phyloP scores from a whole-genome alignment of 2,797 vertebrate genomes.

The Leptoclinus maculatus region DNA sequence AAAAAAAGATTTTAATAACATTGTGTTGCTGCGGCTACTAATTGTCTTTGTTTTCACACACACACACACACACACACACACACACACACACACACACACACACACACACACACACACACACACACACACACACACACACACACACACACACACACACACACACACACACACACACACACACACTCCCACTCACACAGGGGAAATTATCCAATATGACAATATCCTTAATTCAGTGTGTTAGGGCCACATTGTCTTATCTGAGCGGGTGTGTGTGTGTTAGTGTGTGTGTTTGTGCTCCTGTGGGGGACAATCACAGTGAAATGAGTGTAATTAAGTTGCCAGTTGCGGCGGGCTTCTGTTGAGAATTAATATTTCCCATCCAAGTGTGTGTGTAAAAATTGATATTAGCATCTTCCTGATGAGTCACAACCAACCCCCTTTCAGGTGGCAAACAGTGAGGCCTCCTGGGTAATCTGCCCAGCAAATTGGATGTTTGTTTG shows the following conservation, averaged over 20 bases:
- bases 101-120: slow-evolving; percentile 27
- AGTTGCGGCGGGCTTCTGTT: slow-evolving; percentile 68
- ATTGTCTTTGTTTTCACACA: slow-evolving; percentile 48
- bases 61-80: slow-evolving; percentile 17
- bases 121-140: slow-evolving; percentile 26
- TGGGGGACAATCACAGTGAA: slow-evolving; percentile 81
- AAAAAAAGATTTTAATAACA: slow-evolving; percentile 20
- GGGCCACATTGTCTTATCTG: slow-evolving; percentile 53
- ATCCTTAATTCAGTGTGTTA: slow-evolving; percentile 67
- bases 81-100: slow-evolving; percentile 9
- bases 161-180: slow-evolving; percentile 28
- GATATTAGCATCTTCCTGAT: slow-evolving; percentile 74
- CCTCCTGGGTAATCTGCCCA: slow-evolving; percentile 81
- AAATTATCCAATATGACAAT: slow-evolving; percentile 72
- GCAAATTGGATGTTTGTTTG: slow-evolving; percentile 84
- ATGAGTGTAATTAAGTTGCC: slow-evolving; percentile 86
- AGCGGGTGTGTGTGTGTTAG: slow-evolving; percentile 1
- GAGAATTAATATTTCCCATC: slow-evolving; percentile 85
- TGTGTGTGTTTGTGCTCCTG: slow-evolving; percentile 66
- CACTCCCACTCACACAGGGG: slow-evolving; percentile 26
- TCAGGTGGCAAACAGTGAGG: slow-evolving; percentile 68
- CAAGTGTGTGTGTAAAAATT: slow-evolving; percentile 58
- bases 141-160: slow-evolving; percentile 24
- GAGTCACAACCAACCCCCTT: slow-evolving; percentile 62
- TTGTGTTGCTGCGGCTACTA: slow-evolving; percentile 39